Conservation (phyloP, 2,113 vertebrate genomes). For the Theristicus caerulescens region DNA sequence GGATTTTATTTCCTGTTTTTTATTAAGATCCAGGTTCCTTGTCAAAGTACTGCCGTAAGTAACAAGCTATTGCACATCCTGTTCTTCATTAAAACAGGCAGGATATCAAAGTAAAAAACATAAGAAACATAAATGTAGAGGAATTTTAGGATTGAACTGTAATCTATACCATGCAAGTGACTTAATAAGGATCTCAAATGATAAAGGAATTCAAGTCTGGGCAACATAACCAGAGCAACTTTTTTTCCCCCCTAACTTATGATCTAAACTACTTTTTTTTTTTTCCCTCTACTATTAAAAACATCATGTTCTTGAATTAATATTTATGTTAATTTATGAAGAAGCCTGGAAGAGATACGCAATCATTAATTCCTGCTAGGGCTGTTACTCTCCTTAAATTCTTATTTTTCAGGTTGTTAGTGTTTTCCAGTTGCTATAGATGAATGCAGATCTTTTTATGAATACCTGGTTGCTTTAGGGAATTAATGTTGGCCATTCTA, state of each 20-base stretch:
- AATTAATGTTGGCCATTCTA: neutral
- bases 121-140: slow-evolving; percentile 68
- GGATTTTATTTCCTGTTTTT: slow-evolving; percentile 80
- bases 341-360: neutral
- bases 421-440: neutral
- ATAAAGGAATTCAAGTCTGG: slow-evolving; percentile 64
- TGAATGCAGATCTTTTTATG: neutral
- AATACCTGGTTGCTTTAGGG: neutral
- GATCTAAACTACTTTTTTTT: slow-evolving; percentile 1
- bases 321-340: neutral
- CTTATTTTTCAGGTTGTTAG: neutral
- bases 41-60: slow-evolving; percentile 66
- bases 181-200: slow-evolving; percentile 69
- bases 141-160: slow-evolving; percentile 68
- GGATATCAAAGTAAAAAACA: slow-evolving; percentile 70
- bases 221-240: slow-evolving; percentile 19
- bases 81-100: slow-evolving; percentile 71
- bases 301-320: slow-evolving; percentile 17
- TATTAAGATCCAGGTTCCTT: slow-evolving; percentile 72
- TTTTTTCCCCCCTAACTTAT: neutral
- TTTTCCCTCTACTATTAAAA: neutral
- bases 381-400: neutral
- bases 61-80: slow-evolving; percentile 63
- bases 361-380: neutral
- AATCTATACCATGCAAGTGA: slow-evolving; percentile 68